A percentile compares a stretch with the other conserved stretches of the same genome.
These are phyloP conservation scores for Carcinoscorpius rotundicauda DNA, from an alignment of 1,140 invertebrate species.

Conservation along the genomic window DNA sequence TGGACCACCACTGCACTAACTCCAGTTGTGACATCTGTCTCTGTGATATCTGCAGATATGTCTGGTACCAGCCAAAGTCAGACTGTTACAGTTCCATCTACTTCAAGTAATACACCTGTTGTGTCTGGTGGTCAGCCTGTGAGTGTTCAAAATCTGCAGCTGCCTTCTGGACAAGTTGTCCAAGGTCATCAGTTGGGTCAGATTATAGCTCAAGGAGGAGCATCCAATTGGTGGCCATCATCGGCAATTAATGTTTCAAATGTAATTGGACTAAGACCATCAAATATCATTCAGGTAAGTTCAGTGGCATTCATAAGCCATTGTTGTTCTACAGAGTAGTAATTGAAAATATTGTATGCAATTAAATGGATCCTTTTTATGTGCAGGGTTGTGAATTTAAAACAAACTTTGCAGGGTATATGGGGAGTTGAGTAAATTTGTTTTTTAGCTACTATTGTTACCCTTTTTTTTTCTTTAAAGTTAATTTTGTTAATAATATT, in stretches of 20 bases:
- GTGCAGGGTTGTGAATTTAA: no score
- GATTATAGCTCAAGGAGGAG: slow-evolving; percentile 13
- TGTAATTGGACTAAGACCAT: slow-evolving; percentile 21
- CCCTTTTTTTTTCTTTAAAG: no score
- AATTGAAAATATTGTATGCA: no score
- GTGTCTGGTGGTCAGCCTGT: no score
- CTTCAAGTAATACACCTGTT: slow-evolving; percentile 38
- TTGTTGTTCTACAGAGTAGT: no score
- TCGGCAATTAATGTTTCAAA: slow-evolving; percentile 21
- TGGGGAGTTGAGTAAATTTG: no score
- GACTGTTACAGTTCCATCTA: slow-evolving; percentile 58
- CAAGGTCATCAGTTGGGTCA: slow-evolving; percentile 23
- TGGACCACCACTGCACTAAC: slow-evolving; percentile 54
- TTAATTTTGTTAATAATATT: no score
- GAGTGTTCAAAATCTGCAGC: slow-evolving; percentile 34
- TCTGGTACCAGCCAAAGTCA: slow-evolving; percentile 31
- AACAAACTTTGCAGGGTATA: no score
- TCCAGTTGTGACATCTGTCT: slow-evolving; percentile 45
- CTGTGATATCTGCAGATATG: slow-evolving; percentile 7
- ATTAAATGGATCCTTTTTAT: no score
- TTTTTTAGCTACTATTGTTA: no score
- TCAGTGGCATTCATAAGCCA: no score
- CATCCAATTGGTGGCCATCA: slow-evolving; percentile 18
- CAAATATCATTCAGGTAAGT: slow-evolving; percentile 25
- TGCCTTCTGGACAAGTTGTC: slow-evolving; percentile 29